A percentile compares a stretch with the other conserved stretches of the same genome.
phyloP scores from a whole-genome alignment of 2,113 vertebrate genomes.

The Tursiops truncatus region DNA sequence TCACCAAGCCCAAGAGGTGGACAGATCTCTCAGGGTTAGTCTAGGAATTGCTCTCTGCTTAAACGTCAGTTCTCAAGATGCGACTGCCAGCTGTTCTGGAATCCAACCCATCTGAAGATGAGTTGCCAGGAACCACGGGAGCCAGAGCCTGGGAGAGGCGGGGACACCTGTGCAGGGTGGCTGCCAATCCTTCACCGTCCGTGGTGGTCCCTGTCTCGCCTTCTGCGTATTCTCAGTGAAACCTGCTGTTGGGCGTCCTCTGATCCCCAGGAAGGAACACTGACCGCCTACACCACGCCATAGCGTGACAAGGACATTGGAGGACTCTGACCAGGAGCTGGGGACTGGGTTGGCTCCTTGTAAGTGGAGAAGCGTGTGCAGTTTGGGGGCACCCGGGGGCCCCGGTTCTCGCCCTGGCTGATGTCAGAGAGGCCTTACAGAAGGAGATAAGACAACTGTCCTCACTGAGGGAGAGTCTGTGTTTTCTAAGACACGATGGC shows the following conservation, averaged over 20 bases:
- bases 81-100: not conserved
- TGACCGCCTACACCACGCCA: fast-evolving
- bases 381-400: not conserved
- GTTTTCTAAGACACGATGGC: not conserved
- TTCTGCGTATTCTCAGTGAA: not conserved
- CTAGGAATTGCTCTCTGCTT: not conserved
- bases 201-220: fast-evolving
- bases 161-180: fast-evolving
- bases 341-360: not conserved
- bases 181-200: fast-evolving
- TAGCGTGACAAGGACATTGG: fast-evolving
- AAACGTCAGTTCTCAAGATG: not conserved
- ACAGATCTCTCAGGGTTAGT: not conserved
- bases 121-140: not conserved
- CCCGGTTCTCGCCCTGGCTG: not conserved
- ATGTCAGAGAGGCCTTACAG: not conserved
- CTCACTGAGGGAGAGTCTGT: not conserved
- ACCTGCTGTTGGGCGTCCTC: not conserved
- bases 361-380: not conserved
- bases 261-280: not conserved
- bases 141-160: not conserved
- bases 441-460: not conserved
- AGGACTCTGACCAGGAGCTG: not conserved
- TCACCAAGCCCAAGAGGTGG: not conserved
- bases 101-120: not conserved